Conservation (phyloP, 92 coral and sea anemone species). For the Epizoanthus stellaris region DNA sequence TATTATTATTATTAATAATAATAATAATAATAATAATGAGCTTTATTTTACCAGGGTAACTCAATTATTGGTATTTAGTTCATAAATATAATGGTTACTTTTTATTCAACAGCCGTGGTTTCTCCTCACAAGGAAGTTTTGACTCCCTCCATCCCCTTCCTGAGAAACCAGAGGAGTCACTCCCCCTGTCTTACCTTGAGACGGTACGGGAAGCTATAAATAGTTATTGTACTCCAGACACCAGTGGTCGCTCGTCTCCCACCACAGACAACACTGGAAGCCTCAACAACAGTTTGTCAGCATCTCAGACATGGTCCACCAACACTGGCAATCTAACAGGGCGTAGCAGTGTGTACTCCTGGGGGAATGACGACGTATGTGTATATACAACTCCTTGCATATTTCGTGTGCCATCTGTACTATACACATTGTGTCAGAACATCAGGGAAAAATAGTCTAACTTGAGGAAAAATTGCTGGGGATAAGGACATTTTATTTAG, state of each 20-base stretch:
- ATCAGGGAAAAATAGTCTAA: too few species aligned
- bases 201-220: conserved; percentile 86
- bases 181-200: conserved; percentile 91
- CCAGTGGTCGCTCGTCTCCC: conserved; percentile 90
- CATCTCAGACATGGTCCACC: conserved; percentile 95
- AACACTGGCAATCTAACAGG: conserved; percentile 95
- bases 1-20: too few species aligned
- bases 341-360: conserved; percentile 96
- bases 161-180: conserved; percentile 95
- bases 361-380: conserved; percentile 99
- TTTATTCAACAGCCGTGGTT: conserved; percentile 87
- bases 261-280: conserved; percentile 84
- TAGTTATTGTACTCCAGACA: conserved; percentile 84
- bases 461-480: too few species aligned
- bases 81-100: neutral
- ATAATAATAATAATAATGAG: too few species aligned
- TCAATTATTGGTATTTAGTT: neutral
- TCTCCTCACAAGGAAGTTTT: conserved; percentile 90
- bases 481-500: too few species aligned
- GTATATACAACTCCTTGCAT: neutral
- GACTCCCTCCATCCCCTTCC: conserved; percentile 95
- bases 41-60: neutral
- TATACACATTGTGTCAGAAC: neutral
- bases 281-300: conserved; percentile 76
- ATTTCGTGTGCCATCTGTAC: neutral